Base-by-base conservation (phyloP, 2,888 invertebrate species). In the Lycaena phlaeas region DNA sequence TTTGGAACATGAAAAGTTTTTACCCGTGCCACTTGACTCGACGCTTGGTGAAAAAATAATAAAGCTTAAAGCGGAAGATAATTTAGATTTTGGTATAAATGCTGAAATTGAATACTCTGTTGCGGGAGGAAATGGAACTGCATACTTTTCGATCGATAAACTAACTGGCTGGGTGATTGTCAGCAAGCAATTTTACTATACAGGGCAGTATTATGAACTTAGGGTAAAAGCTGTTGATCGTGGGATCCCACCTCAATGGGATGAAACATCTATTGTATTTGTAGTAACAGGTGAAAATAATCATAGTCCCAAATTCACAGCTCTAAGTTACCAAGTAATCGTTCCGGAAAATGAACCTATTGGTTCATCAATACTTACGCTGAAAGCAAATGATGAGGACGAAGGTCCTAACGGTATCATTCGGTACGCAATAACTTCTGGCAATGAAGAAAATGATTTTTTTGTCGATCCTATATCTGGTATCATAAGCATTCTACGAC, bases 311-410 rank as follows among this genome's bases (percentile, higher is more conserved):
- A 89, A 89, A 38, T 97, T 97, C 62, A 92, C 91, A 3, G 93
- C 92, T 0, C 74, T 91, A 1, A 92, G 92, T 55, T 95, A 96
- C 67, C 93, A 95, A 81, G 95, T 95, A 0, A 92, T 94, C 45
- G 93, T 97, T 1, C 93, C 94, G 1, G 97, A 97, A 85, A 96
- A 95, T 68, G 95, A 95, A 62, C 92, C 93, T 0, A 78, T 95
- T 0, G 94, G 95, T 1, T 92, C 94, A 1, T 90, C 92, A 0
- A 94, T 97, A 50, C 72, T 95, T 2, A 94, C 92, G 1, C 91
- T 97, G 0, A 90, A 87, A 48, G 97, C 97, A 2, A 89, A 90
- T 0, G 97, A 97, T 66, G 87, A 87, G 44, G 97, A 97, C 61
- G 86, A 86, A 50, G 96, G 97, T 0, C 94, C 96, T 0, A 97